These are phyloP conservation scores for Doryteuthis pealeii DNA, from an alignment of 1,140 invertebrate genomes.

Conservation along the genomic window DNA sequence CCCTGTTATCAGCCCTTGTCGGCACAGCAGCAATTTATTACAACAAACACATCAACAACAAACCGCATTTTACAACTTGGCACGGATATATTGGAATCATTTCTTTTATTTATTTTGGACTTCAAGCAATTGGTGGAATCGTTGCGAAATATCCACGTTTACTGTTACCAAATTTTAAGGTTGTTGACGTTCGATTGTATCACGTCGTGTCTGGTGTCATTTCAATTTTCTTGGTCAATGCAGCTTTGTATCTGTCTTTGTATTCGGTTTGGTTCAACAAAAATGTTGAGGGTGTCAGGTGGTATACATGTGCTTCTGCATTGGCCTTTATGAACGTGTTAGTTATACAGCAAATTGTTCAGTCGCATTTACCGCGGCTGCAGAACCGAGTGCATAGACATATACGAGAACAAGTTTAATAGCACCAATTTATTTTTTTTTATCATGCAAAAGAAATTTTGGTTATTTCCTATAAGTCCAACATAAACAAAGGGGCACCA, in stretches of 20 bases:
- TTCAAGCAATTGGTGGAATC: slow-evolving; percentile 49
- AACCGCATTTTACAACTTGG: slow-evolving; percentile 56
- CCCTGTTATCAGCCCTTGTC: slow-evolving; percentile 31
- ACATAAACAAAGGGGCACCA: no score
- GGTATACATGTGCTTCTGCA: slow-evolving; percentile 49
- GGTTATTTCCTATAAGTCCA: no score
- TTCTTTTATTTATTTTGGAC: slow-evolving; percentile 42
- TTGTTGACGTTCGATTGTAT: slow-evolving; percentile 51
- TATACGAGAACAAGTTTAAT: background rate
- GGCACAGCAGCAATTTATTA: slow-evolving; percentile 47
- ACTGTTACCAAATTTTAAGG: slow-evolving; percentile 33
- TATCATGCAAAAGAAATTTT: no score
- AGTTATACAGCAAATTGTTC: slow-evolving; percentile 52
- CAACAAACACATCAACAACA: slow-evolving; percentile 50
- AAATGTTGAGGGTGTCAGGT: slow-evolving; percentile 44
- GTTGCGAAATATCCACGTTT: slow-evolving; percentile 42
- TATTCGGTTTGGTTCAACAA: slow-evolving; percentile 51
- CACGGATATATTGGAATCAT: slow-evolving; percentile 52
- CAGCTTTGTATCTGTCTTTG: slow-evolving; percentile 47
- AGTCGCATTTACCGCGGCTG: slow-evolving; percentile 39
- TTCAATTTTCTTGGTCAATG: slow-evolving; percentile 40
- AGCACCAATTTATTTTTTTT: no score
- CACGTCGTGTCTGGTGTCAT: slow-evolving; percentile 58
- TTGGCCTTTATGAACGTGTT: slow-evolving; percentile 46
- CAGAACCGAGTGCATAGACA: slow-evolving; percentile 4